Base-by-base conservation (phyloP, 2,888 invertebrate species). In the Octonoba sinensis region DNA sequence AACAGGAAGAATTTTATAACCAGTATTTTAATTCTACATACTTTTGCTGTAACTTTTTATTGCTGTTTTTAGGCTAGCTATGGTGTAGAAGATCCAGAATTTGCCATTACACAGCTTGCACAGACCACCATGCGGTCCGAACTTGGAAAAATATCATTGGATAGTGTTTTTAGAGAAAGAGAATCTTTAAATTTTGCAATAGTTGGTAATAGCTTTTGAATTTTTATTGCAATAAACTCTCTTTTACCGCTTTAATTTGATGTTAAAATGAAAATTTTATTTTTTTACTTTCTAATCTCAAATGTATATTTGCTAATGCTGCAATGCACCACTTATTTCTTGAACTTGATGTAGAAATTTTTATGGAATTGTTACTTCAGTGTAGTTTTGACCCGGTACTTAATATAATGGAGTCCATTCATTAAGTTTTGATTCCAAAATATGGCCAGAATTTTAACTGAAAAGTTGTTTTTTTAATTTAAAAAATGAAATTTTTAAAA, bases 111-210 rank as follows among this genome's bases (percentile, higher is more conserved):
- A 0, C 99, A 99, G 89, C 90, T 99, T 62, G 99, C 99, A 1
- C 99, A 99, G 91, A 99, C 99, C 0, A 99, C 99, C 0, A 99
- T 99, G 99, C 92, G 99, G 88, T 98, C 98, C 0, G 99, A 99
- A 89, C 91, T 99, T 57, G 99, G 99, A 78, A 98, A 97, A 90
- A 99, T 99, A 89, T 92, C 95, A 0, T 89, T 99, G 84, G 99
- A 99, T 88, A 96, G 96, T 88, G 95, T 99, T 16, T 99, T 99
- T 88, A 91, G 95, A 84, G 99, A 99, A 89, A 92, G 99, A 86
- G 99, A 99, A 89, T 95, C 93, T 71, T 91, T 99, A 20, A 99
- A 99, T 89, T 93, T 95, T 16, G 93, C 92, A 78, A 99, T 99
- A 86, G 99, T 99, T 2, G 88, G 90, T 90, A 83, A 86, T 88